phyloP scores from a whole-genome alignment of 1,140 invertebrate species.

The Bombus picipes region DNA sequence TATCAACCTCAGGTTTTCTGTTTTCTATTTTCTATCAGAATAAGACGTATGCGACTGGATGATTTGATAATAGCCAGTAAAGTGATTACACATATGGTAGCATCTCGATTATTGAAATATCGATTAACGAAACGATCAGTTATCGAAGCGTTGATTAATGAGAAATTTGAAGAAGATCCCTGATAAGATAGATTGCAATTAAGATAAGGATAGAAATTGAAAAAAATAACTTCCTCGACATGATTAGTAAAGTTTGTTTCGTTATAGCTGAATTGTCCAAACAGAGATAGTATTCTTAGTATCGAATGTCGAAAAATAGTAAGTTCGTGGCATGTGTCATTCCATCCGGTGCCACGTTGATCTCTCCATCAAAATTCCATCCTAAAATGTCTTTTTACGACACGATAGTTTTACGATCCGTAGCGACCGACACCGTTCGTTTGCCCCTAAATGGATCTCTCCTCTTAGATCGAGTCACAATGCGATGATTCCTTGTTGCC shows the following conservation, averaged over 20 bases:
- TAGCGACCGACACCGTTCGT: neutral
- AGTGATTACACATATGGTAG: too few relatives aligned
- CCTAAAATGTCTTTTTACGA: constrained; percentile 31
- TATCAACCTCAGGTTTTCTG: neutral
- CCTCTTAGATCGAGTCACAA: neutral
- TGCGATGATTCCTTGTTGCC: too few relatives aligned
- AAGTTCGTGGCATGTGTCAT: neutral
- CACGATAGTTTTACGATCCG: constrained; percentile 41
- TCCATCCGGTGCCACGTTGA: neutral
- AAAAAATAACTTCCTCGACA: too few relatives aligned
- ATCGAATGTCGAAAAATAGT: neutral
- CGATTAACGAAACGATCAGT: too few relatives aligned
- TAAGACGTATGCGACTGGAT: neutral
- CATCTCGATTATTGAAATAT: too few relatives aligned
- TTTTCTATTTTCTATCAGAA: neutral
- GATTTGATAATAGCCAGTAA: neutral
- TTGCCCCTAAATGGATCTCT: neutral
- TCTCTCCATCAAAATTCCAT: constrained; percentile 50
- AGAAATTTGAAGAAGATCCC: too few relatives aligned
- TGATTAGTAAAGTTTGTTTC: neutral
- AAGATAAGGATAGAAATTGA: too few relatives aligned
- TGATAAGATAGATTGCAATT: too few relatives aligned
- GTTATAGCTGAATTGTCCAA: too few relatives aligned
- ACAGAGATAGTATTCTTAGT: too few relatives aligned
- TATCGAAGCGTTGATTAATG: too few relatives aligned